A percentile compares a stretch with the other conserved stretches of the same genome.
These are phyloP conservation scores for Tympanoctomys barrerae DNA, from an alignment of 2,797 vertebrate species.

Conservation along the genomic window DNA sequence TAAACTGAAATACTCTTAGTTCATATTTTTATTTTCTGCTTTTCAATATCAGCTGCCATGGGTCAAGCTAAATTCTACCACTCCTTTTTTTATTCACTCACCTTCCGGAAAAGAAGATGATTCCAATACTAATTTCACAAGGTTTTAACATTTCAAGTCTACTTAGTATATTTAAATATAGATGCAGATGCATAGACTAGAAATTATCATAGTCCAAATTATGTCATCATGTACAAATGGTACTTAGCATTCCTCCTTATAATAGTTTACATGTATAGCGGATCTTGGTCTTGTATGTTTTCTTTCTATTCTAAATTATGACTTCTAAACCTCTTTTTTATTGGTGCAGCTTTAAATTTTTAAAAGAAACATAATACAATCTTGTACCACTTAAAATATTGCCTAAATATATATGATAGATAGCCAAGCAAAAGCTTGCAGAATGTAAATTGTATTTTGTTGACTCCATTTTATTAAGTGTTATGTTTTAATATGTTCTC, in stretches of 20 bases:
- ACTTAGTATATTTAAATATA: conserved; percentile 44
- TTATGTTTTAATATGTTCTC: conserved; percentile 63
- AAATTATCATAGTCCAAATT: conserved; percentile 36
- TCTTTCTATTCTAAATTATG: conserved; percentile 60
- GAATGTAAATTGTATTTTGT: conserved; percentile 68
- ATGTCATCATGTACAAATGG: conserved; percentile 48
- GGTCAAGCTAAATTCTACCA: conserved; percentile 29
- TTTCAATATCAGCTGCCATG: not conserved
- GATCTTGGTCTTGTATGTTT: conserved; percentile 23
- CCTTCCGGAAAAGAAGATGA: not conserved
- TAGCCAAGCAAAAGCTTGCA: conserved; percentile 10
- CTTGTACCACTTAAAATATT: conserved; percentile 57
- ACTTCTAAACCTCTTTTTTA: conserved; percentile 37
- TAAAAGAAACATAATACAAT: not conserved
- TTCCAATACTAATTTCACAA: conserved; percentile 34
- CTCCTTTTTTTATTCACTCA: not conserved
- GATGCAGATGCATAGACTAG: conserved; percentile 5
- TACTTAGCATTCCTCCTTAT: conserved; percentile 47
- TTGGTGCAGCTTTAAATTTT: conserved; percentile 28
- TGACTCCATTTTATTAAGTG: conserved; percentile 32
- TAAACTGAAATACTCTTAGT: not conserved
- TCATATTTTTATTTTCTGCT: conserved; percentile 10
- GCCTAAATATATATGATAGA: conserved; percentile 27
- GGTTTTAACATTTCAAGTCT: conserved; percentile 48
- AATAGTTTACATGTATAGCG: conserved; percentile 10